Percentiles rank a stretch among this genome's conserved stretches.
These are phyloP conservation scores for Corythornis leucogaster DNA, from an alignment of 2,797 vertebrate species.

Conservation along the genomic window DNA sequence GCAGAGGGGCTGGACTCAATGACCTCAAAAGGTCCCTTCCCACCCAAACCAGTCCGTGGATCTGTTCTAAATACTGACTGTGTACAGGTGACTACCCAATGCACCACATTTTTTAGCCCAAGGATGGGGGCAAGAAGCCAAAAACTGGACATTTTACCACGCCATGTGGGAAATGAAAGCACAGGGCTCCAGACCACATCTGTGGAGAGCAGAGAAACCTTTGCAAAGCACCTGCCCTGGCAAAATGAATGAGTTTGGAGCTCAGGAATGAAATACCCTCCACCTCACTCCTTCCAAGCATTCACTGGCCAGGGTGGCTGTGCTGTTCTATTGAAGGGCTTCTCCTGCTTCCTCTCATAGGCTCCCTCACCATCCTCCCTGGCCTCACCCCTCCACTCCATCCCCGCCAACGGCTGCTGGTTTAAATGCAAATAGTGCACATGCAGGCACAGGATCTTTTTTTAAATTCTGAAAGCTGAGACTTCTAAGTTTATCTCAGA, in stretches of 20 bases:
- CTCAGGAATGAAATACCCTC: not conserved
- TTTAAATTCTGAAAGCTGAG: constrained; percentile 66
- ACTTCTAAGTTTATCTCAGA: constrained; percentile 73
- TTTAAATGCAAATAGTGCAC: constrained; percentile 46
- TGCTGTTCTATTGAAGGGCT: not conserved
- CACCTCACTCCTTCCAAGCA: not conserved
- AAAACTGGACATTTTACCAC: not conserved
- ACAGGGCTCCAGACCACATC: not conserved
- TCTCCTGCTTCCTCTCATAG: not conserved
- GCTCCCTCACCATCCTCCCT: not conserved
- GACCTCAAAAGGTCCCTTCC: not conserved
- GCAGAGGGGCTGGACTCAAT: too few relatives aligned
- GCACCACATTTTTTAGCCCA: accelerated
- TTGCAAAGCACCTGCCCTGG: not conserved
- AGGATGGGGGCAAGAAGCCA: not conserved
- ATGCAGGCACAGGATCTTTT: constrained; percentile 58
- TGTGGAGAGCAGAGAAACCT: not conserved
- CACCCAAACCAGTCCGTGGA: not conserved
- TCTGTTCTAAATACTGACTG: not conserved
- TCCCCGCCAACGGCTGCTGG: not conserved
- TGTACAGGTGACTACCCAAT: accelerated
- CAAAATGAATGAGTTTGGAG: not conserved
- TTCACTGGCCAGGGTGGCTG: not conserved
- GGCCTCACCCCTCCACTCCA: not conserved
- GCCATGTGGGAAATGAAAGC: accelerated